phyloP scores from a whole-genome alignment of 1,140 invertebrate genomes.

The Aphidius ervi region DNA sequence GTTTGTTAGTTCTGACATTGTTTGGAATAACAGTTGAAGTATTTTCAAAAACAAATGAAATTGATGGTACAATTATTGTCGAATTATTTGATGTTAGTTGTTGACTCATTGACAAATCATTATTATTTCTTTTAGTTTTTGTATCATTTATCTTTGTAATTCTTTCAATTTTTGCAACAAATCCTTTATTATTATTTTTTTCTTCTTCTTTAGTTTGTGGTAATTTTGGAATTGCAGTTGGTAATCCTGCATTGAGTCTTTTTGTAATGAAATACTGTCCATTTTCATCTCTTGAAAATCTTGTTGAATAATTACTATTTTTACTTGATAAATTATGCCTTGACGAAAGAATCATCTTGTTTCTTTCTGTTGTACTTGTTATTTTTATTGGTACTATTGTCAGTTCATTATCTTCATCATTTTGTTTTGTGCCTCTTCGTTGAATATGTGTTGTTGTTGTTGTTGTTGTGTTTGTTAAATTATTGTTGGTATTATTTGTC shows the following conservation, averaged over 20 bases:
- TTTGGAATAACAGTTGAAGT: constrained; percentile 4
- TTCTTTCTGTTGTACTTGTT: not conserved
- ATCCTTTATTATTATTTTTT: not conserved
- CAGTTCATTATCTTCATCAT: not conserved
- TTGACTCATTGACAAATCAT: not conserved
- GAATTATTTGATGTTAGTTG: not conserved
- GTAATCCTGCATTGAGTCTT: constrained; percentile 14
- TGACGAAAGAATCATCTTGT: not conserved
- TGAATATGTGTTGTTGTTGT: too few relatives aligned
- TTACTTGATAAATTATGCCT: too few relatives aligned
- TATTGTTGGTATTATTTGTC: too few relatives aligned
- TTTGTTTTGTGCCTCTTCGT: too few relatives aligned
- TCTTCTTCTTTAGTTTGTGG: too few relatives aligned
- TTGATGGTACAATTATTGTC: not conserved
- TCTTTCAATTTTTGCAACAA: constrained; percentile 16
- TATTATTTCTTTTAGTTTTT: too few relatives aligned
- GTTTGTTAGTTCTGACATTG: not conserved
- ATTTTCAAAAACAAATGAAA: not conserved
- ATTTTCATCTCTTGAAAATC: constrained; percentile 9
- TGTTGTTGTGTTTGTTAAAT: too few relatives aligned
- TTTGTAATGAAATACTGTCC: constrained; percentile 19
- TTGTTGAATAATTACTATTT: too few relatives aligned
- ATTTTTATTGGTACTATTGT: constrained; percentile 6
- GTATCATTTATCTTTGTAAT: not conserved
- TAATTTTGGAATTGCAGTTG: not conserved